These are phyloP conservation scores for Ruditapes philippinarum DNA, from an alignment of 1,140 invertebrate species.

Conservation along the genomic window DNA sequence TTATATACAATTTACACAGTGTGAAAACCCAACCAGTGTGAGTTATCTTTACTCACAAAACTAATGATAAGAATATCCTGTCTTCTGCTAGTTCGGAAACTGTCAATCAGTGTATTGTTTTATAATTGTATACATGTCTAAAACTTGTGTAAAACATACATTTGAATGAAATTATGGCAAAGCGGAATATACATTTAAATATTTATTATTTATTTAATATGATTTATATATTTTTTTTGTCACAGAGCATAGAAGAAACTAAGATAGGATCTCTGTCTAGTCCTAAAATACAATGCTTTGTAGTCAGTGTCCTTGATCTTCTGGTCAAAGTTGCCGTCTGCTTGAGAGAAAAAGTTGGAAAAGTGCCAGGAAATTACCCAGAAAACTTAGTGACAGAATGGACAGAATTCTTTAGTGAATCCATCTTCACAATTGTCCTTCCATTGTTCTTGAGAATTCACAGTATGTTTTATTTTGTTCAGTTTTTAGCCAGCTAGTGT, in stretches of 20 bases:
- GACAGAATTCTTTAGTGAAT: conserved; percentile 86
- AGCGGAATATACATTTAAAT: too few species aligned
- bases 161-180: too few species aligned
- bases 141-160: too few species aligned
- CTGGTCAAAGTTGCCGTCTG: conserved; percentile 65
- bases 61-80: too few species aligned
- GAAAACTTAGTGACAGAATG: conserved; percentile 87
- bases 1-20: too few species aligned
- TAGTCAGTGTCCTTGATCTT: conserved; percentile 70
- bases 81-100: too few species aligned
- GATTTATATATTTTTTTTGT: conserved; percentile 27
- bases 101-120: too few species aligned
- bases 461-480: conserved; percentile 35
- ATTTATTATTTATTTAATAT: too few species aligned
- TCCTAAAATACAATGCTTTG: conserved; percentile 69
- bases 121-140: too few species aligned
- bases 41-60: too few species aligned
- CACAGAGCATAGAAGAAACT: conserved; percentile 71
- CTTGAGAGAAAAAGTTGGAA: conserved; percentile 56
- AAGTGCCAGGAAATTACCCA: conserved; percentile 66
- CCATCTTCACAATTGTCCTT: conserved; percentile 79
- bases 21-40: too few species aligned
- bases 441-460: conserved; percentile 74
- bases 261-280: conserved; percentile 1
- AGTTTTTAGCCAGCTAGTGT: not conserved